A percentile compares a stretch with the other conserved stretches of the same genome.
These are phyloP conservation scores for Machaerirhynchus nigripectus DNA, from an alignment of 2,113 vertebrate genomes.

Conservation along the genomic window DNA sequence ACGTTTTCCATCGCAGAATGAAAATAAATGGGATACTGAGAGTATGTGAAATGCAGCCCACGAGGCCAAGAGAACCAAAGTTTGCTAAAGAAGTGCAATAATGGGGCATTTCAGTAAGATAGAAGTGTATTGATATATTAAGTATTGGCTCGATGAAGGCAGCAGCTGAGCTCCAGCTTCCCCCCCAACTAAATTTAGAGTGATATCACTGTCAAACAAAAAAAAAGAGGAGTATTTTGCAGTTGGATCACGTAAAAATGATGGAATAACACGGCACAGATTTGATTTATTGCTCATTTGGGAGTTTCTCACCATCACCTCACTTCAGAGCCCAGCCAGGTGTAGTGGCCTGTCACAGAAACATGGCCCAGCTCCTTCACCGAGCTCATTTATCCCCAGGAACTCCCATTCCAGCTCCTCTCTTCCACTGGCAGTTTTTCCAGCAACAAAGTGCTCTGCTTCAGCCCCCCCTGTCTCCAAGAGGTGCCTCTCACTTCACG, in stretches of 20 bases:
- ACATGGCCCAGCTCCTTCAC: fast-evolving
- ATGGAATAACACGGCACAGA: fast-evolving
- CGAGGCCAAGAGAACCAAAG: not conserved
- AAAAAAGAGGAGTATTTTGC: not conserved
- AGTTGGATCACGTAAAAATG: not conserved
- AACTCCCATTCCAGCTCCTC: not conserved
- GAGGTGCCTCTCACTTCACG: not conserved
- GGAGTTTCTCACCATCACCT: not conserved
- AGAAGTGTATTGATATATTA: not conserved
- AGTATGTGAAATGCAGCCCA: not conserved
- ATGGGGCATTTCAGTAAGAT: fast-evolving
- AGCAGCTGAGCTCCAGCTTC: not conserved
- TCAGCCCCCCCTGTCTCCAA: not conserved
- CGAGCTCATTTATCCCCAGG: not conserved
- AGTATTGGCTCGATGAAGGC: not conserved
- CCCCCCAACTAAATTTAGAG: not conserved
- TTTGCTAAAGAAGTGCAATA: not conserved
- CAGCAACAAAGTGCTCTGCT: not conserved
- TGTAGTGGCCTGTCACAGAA: fast-evolving
- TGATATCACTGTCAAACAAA: not conserved
- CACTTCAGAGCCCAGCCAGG: not conserved
- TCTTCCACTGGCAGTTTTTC: not conserved
- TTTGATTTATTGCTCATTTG: not conserved
- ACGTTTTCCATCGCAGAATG: not conserved
- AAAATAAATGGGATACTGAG: not conserved